Evolutionary conservation across 2,113 vertebrate species (phyloP), one percentile per base, ranked within the genome.

Genomic region (Craseonycteris thonglongyai): DNA sequence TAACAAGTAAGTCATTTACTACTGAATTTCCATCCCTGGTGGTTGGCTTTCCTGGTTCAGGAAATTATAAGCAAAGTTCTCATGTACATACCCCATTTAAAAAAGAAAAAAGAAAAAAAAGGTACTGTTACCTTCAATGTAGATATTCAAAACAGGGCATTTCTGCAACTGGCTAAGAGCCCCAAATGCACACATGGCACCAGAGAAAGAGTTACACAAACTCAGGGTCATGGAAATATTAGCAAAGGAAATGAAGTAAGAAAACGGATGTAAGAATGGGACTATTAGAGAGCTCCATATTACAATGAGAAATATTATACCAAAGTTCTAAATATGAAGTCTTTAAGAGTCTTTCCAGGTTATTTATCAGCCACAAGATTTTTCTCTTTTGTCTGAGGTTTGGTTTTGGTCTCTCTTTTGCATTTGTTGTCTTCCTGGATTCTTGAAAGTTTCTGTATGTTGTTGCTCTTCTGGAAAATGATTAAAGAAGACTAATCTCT

Each of bases 91-190:
- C 63, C 82, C 40, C 19, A 0, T 93, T 72, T 87, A 82, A 96
- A 88, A 54, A 15, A 7, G 56, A 51, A 68, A 58, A 81, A 81
- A 84, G n/a, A 51, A 51, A 51, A 40, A 33, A 69, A 65, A 40
- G 7, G 42, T 93, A 84, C 81, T 76, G 94, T 72, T 96, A 90
- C 96, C 90, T 97, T 96, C 79, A 96, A 80, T 76, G 96, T 96
- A 98, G 97, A 98, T 98, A 97, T 98, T 98, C 97, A 92, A 95
- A 97, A 61, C 78, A 97, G 96, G 96, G 95, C 95, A 87, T 92
- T 97, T 83, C 30, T 96, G 82, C 85, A 94, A 97, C 51, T 96
- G 95, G 96, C 93, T 96, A 49, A 94, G 95, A 87, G 97, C 88
- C 95, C 96, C 96, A 94, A 92, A 95, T 47, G 91, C 95, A 94